Percentiles rank a stretch among this genome's conserved stretches.
These are phyloP conservation scores for Cyprinodon tularosa DNA, from an alignment of 2,113 vertebrate genomes.

Conservation along the genomic window DNA sequence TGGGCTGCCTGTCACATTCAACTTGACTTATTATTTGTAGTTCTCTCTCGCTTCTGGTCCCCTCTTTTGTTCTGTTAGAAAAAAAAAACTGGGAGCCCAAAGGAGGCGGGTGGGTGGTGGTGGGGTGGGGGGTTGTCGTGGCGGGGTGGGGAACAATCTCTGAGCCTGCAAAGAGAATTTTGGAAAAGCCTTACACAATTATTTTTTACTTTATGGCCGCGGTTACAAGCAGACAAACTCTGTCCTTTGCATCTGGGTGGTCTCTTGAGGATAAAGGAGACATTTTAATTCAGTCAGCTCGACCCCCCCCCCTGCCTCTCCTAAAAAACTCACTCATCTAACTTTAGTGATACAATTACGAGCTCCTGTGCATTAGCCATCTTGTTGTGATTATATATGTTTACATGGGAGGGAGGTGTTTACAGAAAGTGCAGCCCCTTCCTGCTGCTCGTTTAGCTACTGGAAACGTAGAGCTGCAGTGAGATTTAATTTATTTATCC, in stretches of 20 bases:
- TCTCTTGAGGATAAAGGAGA: slow-evolving; percentile 65
- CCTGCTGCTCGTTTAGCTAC: slow-evolving; percentile 64
- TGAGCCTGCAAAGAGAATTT: slow-evolving; percentile 41
- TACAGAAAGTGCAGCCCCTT: slow-evolving; percentile 66
- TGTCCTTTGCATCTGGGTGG: slow-evolving; percentile 61
- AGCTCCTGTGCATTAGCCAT: slow-evolving; percentile 66
- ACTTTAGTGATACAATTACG: slow-evolving; percentile 69
- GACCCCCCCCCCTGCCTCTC: background rate
- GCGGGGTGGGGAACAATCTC: slow-evolving; percentile 5
- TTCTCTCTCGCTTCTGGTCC: slow-evolving; percentile 30
- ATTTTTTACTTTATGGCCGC: slow-evolving; percentile 45
- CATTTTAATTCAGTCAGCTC: slow-evolving; percentile 73
- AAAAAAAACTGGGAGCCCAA: slow-evolving; percentile 20
- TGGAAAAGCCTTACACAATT: slow-evolving; percentile 48
- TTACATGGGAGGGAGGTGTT: slow-evolving; percentile 76
- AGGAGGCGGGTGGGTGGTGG: background rate
- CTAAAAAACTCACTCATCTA: slow-evolving; percentile 67
- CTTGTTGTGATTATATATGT: slow-evolving; percentile 78
- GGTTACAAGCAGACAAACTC: slow-evolving; percentile 38
- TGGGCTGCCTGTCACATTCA: slow-evolving; percentile 53
- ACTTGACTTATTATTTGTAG: slow-evolving; percentile 51
- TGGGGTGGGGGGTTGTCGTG: too few relatives aligned
- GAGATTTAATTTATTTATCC: slow-evolving; percentile 60
- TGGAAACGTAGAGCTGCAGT: slow-evolving; percentile 54
- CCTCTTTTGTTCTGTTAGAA: slow-evolving; percentile 8